phyloP scores from a whole-genome alignment of 2,113 vertebrate species.

The Collichthys lucidus region DNA sequence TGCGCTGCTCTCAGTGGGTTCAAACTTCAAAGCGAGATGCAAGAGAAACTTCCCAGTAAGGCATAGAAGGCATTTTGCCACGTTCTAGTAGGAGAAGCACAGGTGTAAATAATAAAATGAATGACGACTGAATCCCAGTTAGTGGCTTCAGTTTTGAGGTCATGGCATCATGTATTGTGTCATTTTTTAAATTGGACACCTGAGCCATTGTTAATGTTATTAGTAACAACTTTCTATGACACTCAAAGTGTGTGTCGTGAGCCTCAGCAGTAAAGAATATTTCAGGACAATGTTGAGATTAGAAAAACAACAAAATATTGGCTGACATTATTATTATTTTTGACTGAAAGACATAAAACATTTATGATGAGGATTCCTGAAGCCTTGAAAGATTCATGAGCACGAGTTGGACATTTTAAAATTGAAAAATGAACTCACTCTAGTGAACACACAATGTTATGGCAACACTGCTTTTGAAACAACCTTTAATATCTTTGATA shows the following conservation, averaged over 20 bases:
- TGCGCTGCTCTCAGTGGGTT: constrained; percentile 2
- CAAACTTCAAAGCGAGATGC: neutral
- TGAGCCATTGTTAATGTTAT: neutral
- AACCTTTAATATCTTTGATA: no score
- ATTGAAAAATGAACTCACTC: neutral
- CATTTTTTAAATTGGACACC: neutral
- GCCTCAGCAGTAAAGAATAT: neutral
- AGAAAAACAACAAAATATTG: neutral
- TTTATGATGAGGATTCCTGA: neutral
- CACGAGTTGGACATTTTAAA: neutral
- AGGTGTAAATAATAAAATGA: constrained; percentile 3
- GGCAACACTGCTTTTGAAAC: neutral
- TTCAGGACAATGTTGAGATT: neutral
- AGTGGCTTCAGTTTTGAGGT: neutral
- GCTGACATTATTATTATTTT: neutral
- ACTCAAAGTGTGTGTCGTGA: neutral
- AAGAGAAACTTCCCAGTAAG: neutral
- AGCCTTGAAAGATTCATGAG: neutral
- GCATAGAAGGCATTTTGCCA: neutral
- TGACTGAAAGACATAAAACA: neutral
- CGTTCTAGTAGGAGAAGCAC: neutral
- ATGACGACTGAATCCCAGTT: neutral
- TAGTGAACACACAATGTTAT: neutral
- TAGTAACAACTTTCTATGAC: neutral
- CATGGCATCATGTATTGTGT: neutral